Base-by-base conservation (phyloP, 2,113 vertebrate genomes). In the Trinectes maculatus region DNA sequence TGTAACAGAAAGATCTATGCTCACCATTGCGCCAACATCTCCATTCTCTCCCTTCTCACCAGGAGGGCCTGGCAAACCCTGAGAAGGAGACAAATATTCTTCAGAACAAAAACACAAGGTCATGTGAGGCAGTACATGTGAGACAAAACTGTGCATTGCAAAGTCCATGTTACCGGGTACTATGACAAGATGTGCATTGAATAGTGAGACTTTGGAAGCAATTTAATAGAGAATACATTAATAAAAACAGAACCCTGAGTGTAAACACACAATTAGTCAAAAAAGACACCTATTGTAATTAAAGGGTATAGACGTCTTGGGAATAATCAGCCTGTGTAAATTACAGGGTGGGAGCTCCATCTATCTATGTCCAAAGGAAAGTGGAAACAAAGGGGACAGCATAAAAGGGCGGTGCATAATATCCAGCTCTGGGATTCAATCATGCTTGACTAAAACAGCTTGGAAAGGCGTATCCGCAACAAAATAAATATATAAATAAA, bases 31-130 rank as follows among this genome's bases (percentile, higher is more conserved):
- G 19, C 98, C 98, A 6, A 99, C 98, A 26, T 99, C 97, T 46
- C 98, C 98, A 22, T 97, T 98, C 91, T 99, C 98, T 82, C 98
- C 98, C 75, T 99, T 99, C 85, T 99, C 98, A 65, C 98, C 98
- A 33, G 98, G 96, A 15, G 98, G 96, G 25, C 98, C 98, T 6
- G 98, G 98, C 36, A 99, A 89, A 80, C 98, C 98, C 98, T 99
- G 65, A 59, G 43, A 86, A 66, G 52, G 16, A 69, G 13, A 73
- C 40, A 76, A 37, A 67, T 2, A 42, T 11, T 59, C n/a, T 49
- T 79, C 19, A 80, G 46, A 39, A 56, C 44, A 74, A 54, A 64
- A 31, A 77, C 42, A 68, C 40, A 70, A 24, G 33, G 54, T 60
- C 56, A 64, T 21, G 31, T n/a, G 52, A 44, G 18, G 43, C 64